These are phyloP conservation scores for Andrena marginata DNA, from an alignment of 2,888 invertebrate species.

Conservation along the genomic window DNA sequence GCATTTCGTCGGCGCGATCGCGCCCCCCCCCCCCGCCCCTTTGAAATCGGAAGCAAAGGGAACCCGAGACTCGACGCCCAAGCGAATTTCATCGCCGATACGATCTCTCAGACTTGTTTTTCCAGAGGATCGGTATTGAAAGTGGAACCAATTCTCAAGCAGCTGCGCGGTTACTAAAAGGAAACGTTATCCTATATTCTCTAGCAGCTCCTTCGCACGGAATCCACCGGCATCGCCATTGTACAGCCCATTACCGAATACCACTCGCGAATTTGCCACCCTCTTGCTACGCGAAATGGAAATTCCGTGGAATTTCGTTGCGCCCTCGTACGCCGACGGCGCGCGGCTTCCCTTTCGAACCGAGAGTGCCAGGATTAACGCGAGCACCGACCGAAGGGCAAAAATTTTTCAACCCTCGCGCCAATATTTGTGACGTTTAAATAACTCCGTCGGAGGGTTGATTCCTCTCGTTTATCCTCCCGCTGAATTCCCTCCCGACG, in stretches of 20 bases:
- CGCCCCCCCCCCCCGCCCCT: background rate
- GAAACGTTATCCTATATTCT: too few species aligned
- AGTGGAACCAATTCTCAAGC: too few species aligned
- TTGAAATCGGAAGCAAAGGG: slow-evolving; percentile 12
- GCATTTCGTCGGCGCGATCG: background rate
- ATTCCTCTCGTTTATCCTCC: slow-evolving; percentile 28
- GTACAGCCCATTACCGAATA: too few species aligned
- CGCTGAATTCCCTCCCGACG: background rate
- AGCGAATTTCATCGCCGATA: background rate
- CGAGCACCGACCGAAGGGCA: background rate
- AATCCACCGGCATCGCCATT: too few species aligned
- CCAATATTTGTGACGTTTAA: slow-evolving; percentile 41
- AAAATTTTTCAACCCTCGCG: slow-evolving; percentile 20
- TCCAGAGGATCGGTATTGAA: too few species aligned
- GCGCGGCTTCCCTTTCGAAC: background rate
- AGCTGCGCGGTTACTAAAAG: too few species aligned
- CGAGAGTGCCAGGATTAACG: slow-evolving; percentile 9
- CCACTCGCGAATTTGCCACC: background rate
- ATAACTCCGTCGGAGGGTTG: slow-evolving; percentile 13
- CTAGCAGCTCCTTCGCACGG: too few species aligned
- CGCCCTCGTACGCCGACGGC: background rate
- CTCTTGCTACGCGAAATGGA: background rate
- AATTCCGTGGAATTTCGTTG: slow-evolving; percentile 7
- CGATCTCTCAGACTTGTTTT: background rate
- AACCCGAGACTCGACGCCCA: background rate